Percentiles rank a stretch among this genome's conserved stretches.
These are phyloP conservation scores for Odontocerum albicorne DNA, from an alignment of 2,888 invertebrate species.

Conservation along the genomic window DNA sequence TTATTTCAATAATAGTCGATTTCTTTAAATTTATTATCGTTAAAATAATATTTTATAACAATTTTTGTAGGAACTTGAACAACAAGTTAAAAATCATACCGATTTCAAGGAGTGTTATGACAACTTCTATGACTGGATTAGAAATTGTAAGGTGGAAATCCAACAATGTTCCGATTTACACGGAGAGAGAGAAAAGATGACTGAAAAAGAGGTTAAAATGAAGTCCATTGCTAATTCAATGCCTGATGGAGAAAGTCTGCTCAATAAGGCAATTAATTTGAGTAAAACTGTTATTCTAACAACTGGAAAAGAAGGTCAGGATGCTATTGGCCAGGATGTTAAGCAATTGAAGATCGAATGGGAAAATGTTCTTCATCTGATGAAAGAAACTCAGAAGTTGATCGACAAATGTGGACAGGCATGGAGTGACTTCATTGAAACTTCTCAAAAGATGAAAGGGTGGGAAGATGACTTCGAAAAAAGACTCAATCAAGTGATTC, in stretches of 20 bases:
- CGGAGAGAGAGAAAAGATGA: conserved; percentile 78
- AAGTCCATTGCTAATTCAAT: conserved; percentile 68
- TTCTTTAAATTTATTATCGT: neutral
- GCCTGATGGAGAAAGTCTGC: conserved; percentile 71
- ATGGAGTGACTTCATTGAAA: conserved; percentile 80
- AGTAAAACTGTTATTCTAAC: conserved; percentile 75
- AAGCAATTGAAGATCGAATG: conserved; percentile 79
- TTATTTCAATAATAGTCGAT: neutral
- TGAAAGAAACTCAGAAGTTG: conserved; percentile 74
- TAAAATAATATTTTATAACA: neutral
- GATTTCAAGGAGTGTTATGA: conserved; percentile 82
- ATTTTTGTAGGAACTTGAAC: conserved; percentile 66
- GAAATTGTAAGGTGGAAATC: conserved; percentile 76
- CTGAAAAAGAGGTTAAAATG: conserved; percentile 75
- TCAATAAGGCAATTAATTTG: conserved; percentile 71
- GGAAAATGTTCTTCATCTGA: conserved; percentile 76
- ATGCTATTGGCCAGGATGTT: conserved; percentile 77
- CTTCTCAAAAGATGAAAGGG: conserved; percentile 70
- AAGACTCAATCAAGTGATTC: conserved; percentile 65
- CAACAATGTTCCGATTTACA: conserved; percentile 86
- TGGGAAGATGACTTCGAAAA: conserved; percentile 74
- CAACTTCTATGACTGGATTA: conserved; percentile 83
- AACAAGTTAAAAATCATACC: conserved; percentile 84
- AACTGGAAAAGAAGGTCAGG: conserved; percentile 82
- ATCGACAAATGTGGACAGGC: conserved; percentile 75